Evolutionary conservation across 2,888 invertebrate genomes (phyloP), one percentile per base, ranked within the genome.

Genomic region (Tiliacea citrago): DNA sequence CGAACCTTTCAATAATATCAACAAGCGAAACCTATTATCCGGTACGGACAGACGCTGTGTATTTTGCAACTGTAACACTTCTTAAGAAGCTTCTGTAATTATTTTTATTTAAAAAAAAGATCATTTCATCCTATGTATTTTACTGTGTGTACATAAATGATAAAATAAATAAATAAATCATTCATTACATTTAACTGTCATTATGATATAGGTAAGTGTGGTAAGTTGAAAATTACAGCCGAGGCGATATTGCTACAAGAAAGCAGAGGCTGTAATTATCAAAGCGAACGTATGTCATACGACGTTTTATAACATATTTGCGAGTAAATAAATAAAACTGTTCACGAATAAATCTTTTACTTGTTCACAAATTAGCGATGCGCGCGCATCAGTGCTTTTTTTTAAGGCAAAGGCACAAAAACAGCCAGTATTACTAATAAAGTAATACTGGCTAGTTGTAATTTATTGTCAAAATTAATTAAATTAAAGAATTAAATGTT

Each of bases 241-340:
- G 67, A 67, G 67, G 67, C 67, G 55, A 67, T 67, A 67, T 67
- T 67, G 67, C 67, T 67, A 67, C 35, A 67, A 67, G 57, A 53
- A 67, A 53, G 42, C 55, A 67, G 53, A 55, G 67, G 67, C 67
- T 55, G 67, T 57, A 67, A 67, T 53, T 35, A 53, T 55, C 67
- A 55, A 55, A 67, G 35, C 67, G 67, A 42, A 51, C 67, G 53
- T 53, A 53, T 53, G 39, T 67, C 53, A 53, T 53, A 53, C 49
- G 49, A 49, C 49, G 49, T 49, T 49, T 49, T 49, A 49, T 49
- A 49, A 49, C 21, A 67, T 51, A 51, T 67, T 67, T 49, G 67
- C 29, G 67, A 67, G 67, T 45, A 67, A 67, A 67, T 67, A 67
- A 66, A 67, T 67, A 67, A 67, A 67, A 67, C 67, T 67, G 35